Conservation (phyloP, 2,797 vertebrate genomes). For the Dicrostonyx torquatus region DNA sequence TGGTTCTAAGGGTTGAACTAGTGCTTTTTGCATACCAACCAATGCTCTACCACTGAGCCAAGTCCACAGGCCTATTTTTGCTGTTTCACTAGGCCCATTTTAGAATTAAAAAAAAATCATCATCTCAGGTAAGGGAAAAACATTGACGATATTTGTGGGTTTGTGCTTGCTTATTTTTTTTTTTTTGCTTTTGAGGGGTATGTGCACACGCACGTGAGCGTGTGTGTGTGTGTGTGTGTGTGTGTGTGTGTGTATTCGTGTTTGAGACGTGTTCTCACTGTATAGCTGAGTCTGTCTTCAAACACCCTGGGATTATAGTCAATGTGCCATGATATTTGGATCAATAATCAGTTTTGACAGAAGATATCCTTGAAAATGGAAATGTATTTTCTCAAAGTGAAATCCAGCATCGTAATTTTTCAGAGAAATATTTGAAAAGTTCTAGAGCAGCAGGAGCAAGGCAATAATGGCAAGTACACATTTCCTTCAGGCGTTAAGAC, state of each 20-base stretch:
- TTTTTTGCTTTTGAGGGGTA: neutral
- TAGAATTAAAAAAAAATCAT: slow-evolving; percentile 6
- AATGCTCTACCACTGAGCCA: neutral
- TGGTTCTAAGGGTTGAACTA: neutral
- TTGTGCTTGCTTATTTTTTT: neutral
- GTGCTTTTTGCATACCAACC: neutral
- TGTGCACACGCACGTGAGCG: too few species aligned
- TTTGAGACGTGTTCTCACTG: neutral
- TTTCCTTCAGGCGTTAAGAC: neutral
- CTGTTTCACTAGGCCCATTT: neutral
- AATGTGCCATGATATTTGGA: neutral
- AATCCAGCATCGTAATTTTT: neutral
- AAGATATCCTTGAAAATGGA: neutral
- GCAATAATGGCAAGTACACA: neutral
- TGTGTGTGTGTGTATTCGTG: neutral
- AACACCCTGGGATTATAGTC: neutral
- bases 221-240: neutral
- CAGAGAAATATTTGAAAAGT: slow-evolving; percentile 15
- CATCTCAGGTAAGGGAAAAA: slow-evolving; percentile 21
- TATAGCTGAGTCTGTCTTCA: neutral
- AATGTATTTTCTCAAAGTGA: neutral
- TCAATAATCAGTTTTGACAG: neutral
- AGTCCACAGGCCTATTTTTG: neutral
- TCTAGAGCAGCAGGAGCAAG: neutral
- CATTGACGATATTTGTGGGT: neutral